Evolutionary conservation across 2,797 vertebrate genomes (phyloP), one percentile per base, ranked within the genome.

Genomic region (Macrochelys suwanniensis): DNA sequence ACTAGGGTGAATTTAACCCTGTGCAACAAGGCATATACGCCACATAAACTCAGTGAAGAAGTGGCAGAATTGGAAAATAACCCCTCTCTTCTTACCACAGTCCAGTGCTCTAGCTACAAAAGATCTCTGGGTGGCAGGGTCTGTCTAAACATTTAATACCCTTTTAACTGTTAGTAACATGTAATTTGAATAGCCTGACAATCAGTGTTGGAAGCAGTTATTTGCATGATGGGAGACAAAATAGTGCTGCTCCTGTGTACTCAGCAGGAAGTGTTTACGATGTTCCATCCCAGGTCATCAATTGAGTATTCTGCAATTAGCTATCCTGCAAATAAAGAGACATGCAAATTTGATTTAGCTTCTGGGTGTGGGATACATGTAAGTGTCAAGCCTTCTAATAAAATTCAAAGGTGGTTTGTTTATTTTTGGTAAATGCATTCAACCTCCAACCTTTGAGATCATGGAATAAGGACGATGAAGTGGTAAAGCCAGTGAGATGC

Each of bases 401-500:
- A 88, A 95, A 65, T 47, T 13, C 7, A 42, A 5, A 74, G 42
- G 11, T 12, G 84, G 80, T 59, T 91, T 91, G 89, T 47, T 13
- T 37, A n/a, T 37, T 82, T 82, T 84, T 92, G 42, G 76, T 95
- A 94, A 97, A 89, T 53, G 51, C 80, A 61, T 95, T 97, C 94
- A 45, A 93, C 86, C 61, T 89, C 79, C 83, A 87, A 7, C 79
- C 84, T 71, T 94, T 95, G 91, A 95, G 83, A 91, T 77, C 79
- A 88, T 81, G 11, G 50, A 80, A 77, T 86, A 92, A 94, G 79
- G 83, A 95, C 95, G 95, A 97, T 89, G 68, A 95, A 97, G 94
- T 85, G 78, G 89, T 87, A 90, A 92, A 95, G 93, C 85, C 76
- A 82, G 87, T 84, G 93, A 94, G 89, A 87, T 86, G 86, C 25